Percentiles rank a stretch among this genome's conserved stretches.
Evolutionary conservation across 1,140 invertebrate species (phyloP).

Genomic region (Cherax quadricarinatus): DNA sequence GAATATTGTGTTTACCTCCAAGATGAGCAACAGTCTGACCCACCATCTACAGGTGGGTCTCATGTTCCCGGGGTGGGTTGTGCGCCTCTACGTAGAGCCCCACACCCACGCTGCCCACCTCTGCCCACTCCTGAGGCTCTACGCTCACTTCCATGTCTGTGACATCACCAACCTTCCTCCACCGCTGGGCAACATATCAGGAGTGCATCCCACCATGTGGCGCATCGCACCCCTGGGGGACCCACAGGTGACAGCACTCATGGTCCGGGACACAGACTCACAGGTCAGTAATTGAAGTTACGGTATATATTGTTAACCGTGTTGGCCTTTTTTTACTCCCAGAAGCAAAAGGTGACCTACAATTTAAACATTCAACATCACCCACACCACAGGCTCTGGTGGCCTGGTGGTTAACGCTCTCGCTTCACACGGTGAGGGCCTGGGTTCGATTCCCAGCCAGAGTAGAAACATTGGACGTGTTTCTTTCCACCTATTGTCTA

Average conservation of each 20-base stretch:
- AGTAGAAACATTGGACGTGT: too few species aligned
- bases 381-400: too few species aligned
- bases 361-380: too few species aligned
- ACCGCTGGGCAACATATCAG: constrained; percentile 32
- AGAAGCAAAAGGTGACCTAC: too few species aligned
- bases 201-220: constrained; percentile 66
- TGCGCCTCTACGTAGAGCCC: constrained; percentile 55
- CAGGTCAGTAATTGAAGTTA: constrained; percentile 20
- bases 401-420: too few species aligned
- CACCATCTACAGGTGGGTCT: not conserved
- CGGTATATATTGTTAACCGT: too few species aligned
- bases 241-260: constrained; percentile 45
- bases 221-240: constrained; percentile 64
- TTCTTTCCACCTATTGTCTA: too few species aligned
- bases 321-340: too few species aligned
- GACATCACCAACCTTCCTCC: constrained; percentile 47
- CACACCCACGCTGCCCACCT: not conserved
- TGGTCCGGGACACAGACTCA: constrained; percentile 63
- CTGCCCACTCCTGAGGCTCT: constrained; percentile 53
- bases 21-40: too few species aligned
- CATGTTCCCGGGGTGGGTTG: constrained; percentile 64
- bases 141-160: constrained; percentile 38
- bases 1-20: too few species aligned
- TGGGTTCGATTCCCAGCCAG: too few species aligned
- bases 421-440: too few species aligned